Percentiles rank a stretch among this genome's conserved stretches.
Conservation (phyloP, 1,140 invertebrate species). For the Dendroctonus ponderosae region DNA sequence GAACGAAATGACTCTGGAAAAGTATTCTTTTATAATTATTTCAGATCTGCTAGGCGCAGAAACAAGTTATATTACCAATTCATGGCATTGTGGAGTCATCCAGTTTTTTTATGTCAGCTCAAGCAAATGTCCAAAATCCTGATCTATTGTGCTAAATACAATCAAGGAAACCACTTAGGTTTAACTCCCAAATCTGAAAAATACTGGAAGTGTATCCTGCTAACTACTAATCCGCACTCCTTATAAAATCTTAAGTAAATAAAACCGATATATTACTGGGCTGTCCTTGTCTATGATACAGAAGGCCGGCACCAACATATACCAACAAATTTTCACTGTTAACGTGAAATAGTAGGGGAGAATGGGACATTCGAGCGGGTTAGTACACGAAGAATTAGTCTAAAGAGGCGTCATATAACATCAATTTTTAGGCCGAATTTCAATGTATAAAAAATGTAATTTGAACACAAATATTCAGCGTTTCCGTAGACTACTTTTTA, state of each 20-base stretch:
- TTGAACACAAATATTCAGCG: no score
- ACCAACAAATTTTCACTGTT: constrained; percentile 43
- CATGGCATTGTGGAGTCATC: no score
- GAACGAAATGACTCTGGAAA: no score
- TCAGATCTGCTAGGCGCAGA: no score
- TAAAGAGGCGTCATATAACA: no score
- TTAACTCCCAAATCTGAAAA: constrained; percentile 26
- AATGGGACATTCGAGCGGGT: background rate
- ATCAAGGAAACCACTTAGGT: constrained; percentile 29
- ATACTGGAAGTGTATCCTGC: constrained; percentile 26
- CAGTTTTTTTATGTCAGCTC: no score
- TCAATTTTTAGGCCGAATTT: no score
- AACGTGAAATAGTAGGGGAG: constrained; percentile 27
- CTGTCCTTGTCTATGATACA: constrained; percentile 32
- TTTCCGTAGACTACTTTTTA: no score
- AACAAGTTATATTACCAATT: no score
- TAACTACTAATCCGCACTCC: constrained; percentile 24
- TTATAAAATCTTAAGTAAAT: constrained; percentile 33
- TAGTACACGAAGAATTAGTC: no score
- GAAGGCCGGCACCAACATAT: constrained; percentile 37
- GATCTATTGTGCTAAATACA: constrained; percentile 14
- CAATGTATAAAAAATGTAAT: no score
- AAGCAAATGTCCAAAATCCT: background rate
- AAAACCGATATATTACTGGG: constrained; percentile 31
- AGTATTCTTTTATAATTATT: no score